Percentiles rank a stretch among this genome's conserved stretches.
Evolutionary conservation across 2,888 invertebrate species (phyloP).

Genomic region (Agrochola lychnidis): DNA sequence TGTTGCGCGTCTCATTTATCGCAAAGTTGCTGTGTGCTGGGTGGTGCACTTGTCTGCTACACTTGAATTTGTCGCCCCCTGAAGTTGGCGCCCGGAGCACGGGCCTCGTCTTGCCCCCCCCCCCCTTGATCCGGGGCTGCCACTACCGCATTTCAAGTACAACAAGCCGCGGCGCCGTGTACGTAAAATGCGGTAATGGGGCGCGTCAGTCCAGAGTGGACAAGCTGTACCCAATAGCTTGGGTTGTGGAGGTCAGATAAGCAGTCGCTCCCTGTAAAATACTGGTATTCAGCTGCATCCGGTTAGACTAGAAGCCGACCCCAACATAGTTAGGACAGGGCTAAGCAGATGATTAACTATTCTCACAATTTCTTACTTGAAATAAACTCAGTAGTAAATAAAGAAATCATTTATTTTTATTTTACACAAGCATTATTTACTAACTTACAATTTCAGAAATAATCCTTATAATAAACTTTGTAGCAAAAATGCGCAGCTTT

Average conservation of each 20-base stretch:
- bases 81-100: no score
- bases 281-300: background rate
- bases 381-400: constrained; percentile 10
- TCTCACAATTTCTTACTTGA: background rate
- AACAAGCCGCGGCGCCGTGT: no score
- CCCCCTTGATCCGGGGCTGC: no score
- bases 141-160: no score
- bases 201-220: no score
- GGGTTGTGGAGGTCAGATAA: background rate
- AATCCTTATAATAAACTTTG: constrained; percentile 39
- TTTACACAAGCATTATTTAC: constrained; percentile 46
- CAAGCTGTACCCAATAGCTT: background rate
- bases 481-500: constrained; percentile 58
- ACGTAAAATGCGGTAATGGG: no score
- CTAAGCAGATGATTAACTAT: background rate
- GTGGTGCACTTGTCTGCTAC: no score
- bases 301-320: background rate
- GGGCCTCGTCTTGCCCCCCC: no score
- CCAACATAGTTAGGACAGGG: background rate
- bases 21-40: no score
- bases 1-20: no score
- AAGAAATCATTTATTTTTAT: constrained; percentile 38
- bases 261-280: background rate
- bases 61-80: no score
- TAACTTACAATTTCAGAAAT: constrained; percentile 34